A percentile compares a stretch with the other conserved stretches of the same genome.
Evolutionary conservation across 92 coral and sea anemone species (phyloP).

Genomic region (Epizoanthus stellaris): DNA sequence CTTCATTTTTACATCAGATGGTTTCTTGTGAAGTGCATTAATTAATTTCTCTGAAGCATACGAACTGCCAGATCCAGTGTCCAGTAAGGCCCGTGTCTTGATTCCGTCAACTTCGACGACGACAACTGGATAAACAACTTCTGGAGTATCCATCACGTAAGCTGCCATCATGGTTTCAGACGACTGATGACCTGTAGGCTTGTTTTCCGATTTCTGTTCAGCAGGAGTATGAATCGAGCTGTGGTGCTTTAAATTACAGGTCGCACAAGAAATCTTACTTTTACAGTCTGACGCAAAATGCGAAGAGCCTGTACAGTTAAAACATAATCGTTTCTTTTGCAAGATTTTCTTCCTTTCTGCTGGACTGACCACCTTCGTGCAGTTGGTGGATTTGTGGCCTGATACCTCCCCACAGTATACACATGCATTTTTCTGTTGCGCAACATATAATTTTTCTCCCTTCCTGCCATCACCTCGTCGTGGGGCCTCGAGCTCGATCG

Average conservation of each 20-base stretch:
- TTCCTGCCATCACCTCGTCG: neutral
- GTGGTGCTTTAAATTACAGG: conserved; percentile 15
- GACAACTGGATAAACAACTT: conserved; percentile 22
- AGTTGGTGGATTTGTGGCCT: conserved; percentile 26
- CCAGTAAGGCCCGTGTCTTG: conserved; percentile 38
- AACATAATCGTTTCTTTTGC: conserved; percentile 18
- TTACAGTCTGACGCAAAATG: conserved; percentile 23
- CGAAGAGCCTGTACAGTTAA: conserved; percentile 19
- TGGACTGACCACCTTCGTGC: conserved; percentile 19
- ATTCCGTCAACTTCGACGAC: conserved; percentile 18
- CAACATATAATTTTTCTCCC: conserved; percentile 9
- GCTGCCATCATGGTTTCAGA: conserved; percentile 13
- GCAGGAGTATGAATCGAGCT: conserved; percentile 10
- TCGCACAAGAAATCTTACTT: conserved; percentile 9
- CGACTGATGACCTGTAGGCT: neutral
- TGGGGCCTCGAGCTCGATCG: neutral
- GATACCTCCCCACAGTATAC: conserved; percentile 26
- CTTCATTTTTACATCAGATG: conserved; percentile 23
- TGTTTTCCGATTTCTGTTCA: neutral
- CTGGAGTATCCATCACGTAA: neutral
- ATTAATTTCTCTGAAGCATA: conserved; percentile 49
- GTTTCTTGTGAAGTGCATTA: conserved; percentile 23
- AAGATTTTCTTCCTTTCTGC: conserved; percentile 22
- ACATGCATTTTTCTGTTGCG: conserved; percentile 8
- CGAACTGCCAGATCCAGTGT: conserved; percentile 68